Evolutionary conservation across 1,140 invertebrate genomes (phyloP), one percentile per base, ranked within the genome.

Genomic region (Nephotettix cincticeps): DNA sequence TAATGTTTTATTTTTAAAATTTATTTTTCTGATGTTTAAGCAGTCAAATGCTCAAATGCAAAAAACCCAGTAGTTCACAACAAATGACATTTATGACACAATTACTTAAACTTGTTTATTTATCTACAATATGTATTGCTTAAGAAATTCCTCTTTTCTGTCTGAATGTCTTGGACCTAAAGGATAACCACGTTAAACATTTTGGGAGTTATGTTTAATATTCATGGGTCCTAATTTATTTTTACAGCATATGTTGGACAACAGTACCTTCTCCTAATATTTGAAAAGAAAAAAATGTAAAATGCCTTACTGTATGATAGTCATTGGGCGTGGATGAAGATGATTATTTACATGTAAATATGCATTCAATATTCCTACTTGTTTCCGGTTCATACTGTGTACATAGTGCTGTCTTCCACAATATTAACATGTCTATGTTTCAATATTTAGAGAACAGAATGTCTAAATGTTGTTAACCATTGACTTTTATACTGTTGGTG

Each of bases 401-500:
- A 61, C n/a, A 61, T 61, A 61, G 56, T 25, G 56, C 56, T 61
- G 56, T 61, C 56, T 61, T 61, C 56, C 56, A 61, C 56, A 61
- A 21, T 61, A 61, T 61, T 61, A 61, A 61, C 56, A 61, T 61
- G 56, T 61, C 56, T 61, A 25, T 23, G 56, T 61, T 61, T 61
- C 21, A 11, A 14, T 61, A 61, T 25, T 61, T 27, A 61, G 25
- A 25, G 25, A 61, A 36, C 32, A 36, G 14, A 61, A 61, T 61
- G 56, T 61, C 56, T 61, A 61, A 61, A 61, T 61, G 56, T 61
- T 61, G 56, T 61, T 61, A 61, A 61, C 27, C 56, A 61, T 61
- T 61, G 27, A 61, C 56, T 61, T 61, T 61, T 61, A 61, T 61
- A 61, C 56, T 61, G 56, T 61, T 61, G 56, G 56, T 61, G 56